Conservation (phyloP, 2,797 vertebrate species). For the Pangasius krempfi region DNA sequence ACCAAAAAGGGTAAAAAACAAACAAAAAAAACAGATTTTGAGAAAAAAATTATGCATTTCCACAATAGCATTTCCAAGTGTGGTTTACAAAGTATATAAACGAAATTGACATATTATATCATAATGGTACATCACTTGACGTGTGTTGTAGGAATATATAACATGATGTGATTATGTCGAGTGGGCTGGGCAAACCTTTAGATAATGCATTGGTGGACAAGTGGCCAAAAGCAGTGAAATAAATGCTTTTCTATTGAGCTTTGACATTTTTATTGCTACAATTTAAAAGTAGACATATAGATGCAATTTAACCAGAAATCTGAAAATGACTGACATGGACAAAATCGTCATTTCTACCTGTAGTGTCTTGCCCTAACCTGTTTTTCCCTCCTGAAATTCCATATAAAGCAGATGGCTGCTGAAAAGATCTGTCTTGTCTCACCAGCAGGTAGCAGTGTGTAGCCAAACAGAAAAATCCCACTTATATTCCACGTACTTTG, state of each 20-base stretch:
- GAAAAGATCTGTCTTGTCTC: slow-evolving; percentile 6
- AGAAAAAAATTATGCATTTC: background rate
- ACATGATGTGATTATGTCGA: background rate
- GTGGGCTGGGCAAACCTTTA: background rate
- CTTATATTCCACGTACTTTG: background rate
- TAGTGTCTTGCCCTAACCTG: background rate
- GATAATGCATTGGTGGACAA: background rate
- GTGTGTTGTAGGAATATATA: background rate
- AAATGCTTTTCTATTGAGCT: background rate
- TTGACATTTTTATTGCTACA: background rate
- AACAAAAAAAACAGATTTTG: background rate
- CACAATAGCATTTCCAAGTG: background rate
- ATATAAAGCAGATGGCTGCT: background rate
- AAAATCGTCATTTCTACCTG: background rate
- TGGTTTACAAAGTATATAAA: background rate
- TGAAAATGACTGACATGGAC: background rate
- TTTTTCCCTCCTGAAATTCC: background rate
- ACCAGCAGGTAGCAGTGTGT: slow-evolving; percentile 43
- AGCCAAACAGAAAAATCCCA: slow-evolving; percentile 15
- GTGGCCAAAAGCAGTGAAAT: background rate
- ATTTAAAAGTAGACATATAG: background rate
- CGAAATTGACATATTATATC: background rate
- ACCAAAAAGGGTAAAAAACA: too few species aligned
- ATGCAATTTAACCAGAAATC: background rate
- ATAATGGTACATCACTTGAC: background rate